These are phyloP conservation scores for Hypomecis atomaria DNA, from an alignment of 2,888 invertebrate genomes.

Conservation along the genomic window DNA sequence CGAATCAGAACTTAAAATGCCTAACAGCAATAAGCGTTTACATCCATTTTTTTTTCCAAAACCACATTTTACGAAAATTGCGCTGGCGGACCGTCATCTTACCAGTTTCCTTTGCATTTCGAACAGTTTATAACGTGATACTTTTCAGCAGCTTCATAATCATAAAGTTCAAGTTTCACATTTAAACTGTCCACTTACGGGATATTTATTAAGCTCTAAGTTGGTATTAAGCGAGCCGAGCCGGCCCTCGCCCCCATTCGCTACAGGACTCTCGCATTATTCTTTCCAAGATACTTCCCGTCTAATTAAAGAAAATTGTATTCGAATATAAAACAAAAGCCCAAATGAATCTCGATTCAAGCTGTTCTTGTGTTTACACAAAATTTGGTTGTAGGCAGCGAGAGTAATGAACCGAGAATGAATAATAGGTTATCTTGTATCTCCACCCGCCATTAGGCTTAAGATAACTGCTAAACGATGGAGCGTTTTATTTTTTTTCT, in stretches of 20 bases:
- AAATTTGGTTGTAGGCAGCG: slow-evolving; percentile 45
- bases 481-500: slow-evolving; percentile 30
- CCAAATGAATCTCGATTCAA: slow-evolving; percentile 55
- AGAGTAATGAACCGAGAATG: slow-evolving; percentile 43
- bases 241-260: slow-evolving; percentile 34
- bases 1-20: no score
- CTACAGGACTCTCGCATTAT: slow-evolving; percentile 56
- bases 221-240: slow-evolving; percentile 43
- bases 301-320: slow-evolving; percentile 73
- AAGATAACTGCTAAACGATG: slow-evolving; percentile 39
- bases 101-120: neutral
- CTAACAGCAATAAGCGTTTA: no score
- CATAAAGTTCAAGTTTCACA: slow-evolving; percentile 43
- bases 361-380: slow-evolving; percentile 57
- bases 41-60: no score
- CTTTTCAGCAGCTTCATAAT: slow-evolving; percentile 42
- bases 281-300: slow-evolving; percentile 66
- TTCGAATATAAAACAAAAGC: slow-evolving; percentile 68
- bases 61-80: no score
- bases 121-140: slow-evolving; percentile 37
- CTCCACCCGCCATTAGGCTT: slow-evolving; percentile 36
- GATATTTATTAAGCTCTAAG: slow-evolving; percentile 51
- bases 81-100: no score
- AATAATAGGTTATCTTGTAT: slow-evolving; percentile 43
- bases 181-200: slow-evolving; percentile 48